phyloP scores from a whole-genome alignment of 1,140 invertebrate species.

The Laupala kohalensis region DNA sequence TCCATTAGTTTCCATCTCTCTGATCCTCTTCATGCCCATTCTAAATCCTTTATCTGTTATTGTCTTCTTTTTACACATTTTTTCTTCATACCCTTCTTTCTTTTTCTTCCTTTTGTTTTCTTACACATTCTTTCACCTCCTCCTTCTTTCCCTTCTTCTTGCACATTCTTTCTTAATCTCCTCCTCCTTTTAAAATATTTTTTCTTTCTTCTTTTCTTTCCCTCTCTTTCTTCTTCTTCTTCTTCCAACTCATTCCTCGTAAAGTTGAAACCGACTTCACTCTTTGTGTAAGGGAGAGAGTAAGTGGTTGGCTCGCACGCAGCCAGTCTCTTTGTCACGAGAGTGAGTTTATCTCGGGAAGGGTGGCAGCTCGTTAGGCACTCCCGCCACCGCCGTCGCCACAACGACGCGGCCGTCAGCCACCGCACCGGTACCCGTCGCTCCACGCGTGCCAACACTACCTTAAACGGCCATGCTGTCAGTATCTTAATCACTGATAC shows the following conservation, averaged over 20 bases:
- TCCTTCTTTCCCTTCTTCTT: too few relatives aligned
- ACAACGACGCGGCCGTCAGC: not conserved
- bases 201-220: not conserved
- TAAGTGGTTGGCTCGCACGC: too few relatives aligned
- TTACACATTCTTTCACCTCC: too few relatives aligned
- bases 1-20: not conserved
- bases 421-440: not conserved
- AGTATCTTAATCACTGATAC: too few relatives aligned
- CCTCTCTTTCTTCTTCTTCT: not conserved
- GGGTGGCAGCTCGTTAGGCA: not conserved
- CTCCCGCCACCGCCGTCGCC: too few relatives aligned
- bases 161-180: too few relatives aligned
- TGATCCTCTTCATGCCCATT: not conserved
- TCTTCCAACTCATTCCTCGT: not conserved
- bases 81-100: too few relatives aligned
- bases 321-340: not conserved
- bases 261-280: not conserved
- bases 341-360: not conserved
- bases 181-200: not conserved
- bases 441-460: not conserved
- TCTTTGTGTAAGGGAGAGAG: too few relatives aligned
- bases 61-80: too few relatives aligned
- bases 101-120: too few relatives aligned
- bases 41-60: not conserved
- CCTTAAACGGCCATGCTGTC: too few relatives aligned